These are phyloP conservation scores for Scaptomyza hsui DNA, from an alignment of 1,140 invertebrate species.

Conservation along the genomic window DNA sequence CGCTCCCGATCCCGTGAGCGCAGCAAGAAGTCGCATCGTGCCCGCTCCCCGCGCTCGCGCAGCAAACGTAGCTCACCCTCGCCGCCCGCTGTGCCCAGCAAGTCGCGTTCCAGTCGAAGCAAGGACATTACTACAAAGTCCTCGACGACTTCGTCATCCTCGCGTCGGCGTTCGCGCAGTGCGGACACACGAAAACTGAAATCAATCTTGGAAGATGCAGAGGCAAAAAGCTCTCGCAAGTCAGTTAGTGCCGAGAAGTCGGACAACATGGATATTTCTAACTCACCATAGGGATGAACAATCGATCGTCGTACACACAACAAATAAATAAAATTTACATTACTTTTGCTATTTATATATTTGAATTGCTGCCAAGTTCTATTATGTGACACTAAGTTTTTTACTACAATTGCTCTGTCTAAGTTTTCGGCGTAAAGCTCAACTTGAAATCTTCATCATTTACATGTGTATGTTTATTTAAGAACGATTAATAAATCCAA, in stretches of 20 bases:
- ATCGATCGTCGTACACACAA: slow-evolving; percentile 7
- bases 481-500: slow-evolving; percentile 32
- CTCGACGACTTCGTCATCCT: slow-evolving; percentile 57
- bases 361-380: neutral
- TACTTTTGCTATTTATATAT: slow-evolving; percentile 35
- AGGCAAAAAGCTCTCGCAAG: slow-evolving; percentile 79
- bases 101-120: slow-evolving; percentile 71
- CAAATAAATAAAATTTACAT: slow-evolving; percentile 33
- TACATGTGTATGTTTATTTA: slow-evolving; percentile 38
- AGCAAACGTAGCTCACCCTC: slow-evolving; percentile 80
- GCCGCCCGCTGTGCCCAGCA: slow-evolving; percentile 52
- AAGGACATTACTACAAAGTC: slow-evolving; percentile 61
- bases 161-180: slow-evolving; percentile 72
- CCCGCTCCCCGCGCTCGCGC: slow-evolving; percentile 74
- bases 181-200: slow-evolving; percentile 74
- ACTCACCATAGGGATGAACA: slow-evolving; percentile 68
- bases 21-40: slow-evolving; percentile 77
- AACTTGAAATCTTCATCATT: slow-evolving; percentile 33
- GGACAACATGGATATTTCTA: slow-evolving; percentile 87
- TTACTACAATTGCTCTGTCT: slow-evolving; percentile 22
- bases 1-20: slow-evolving; percentile 85
- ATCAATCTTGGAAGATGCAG: slow-evolving; percentile 70
- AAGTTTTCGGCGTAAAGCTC: slow-evolving; percentile 56
- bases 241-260: slow-evolving; percentile 85
- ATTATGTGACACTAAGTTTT: slow-evolving; percentile 9